Conservation (phyloP, 2,888 invertebrate genomes). For the Chaetoderma sp. region DNA sequence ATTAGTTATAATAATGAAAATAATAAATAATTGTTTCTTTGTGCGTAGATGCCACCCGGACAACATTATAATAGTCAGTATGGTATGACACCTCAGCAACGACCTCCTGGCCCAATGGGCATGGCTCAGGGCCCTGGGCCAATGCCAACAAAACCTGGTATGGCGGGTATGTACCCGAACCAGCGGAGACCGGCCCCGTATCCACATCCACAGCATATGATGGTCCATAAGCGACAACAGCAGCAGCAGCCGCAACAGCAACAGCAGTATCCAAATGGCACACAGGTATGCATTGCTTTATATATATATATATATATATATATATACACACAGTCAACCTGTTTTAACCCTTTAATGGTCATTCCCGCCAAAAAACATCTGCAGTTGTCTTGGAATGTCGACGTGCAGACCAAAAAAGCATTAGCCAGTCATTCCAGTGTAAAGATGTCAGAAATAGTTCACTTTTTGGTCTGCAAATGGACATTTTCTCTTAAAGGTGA, state of each 20-base stretch:
- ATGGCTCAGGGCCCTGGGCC: slow-evolving; percentile 53
- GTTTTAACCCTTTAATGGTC: too few relatives aligned
- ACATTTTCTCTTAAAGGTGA: too few relatives aligned
- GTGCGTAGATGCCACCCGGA: slow-evolving; percentile 48
- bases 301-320: too few relatives aligned
- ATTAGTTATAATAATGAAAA: not conserved
- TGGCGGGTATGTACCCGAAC: slow-evolving; percentile 45
- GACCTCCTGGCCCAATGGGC: slow-evolving; percentile 68
- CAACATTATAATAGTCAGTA: slow-evolving; percentile 60
- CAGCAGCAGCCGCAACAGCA: slow-evolving; percentile 18
- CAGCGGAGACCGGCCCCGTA: slow-evolving; percentile 79
- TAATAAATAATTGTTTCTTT: too few relatives aligned
- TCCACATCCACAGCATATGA: slow-evolving; percentile 87
- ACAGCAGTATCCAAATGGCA: slow-evolving; percentile 53
- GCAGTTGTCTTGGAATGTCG: too few relatives aligned
- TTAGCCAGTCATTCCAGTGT: too few relatives aligned
- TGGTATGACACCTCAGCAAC: slow-evolving; percentile 75
- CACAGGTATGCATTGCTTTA: slow-evolving; percentile 38
- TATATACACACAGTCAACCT: not conserved
- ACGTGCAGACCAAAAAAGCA: too few relatives aligned
- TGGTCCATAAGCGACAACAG: slow-evolving; percentile 81
- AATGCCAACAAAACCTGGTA: slow-evolving; percentile 41
- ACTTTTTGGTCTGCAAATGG: too few relatives aligned
- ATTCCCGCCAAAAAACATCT: too few relatives aligned
- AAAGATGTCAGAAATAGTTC: too few relatives aligned